Base-by-base conservation (phyloP, 1,140 invertebrate genomes). In the Lordiphosa stackelbergi region DNA sequence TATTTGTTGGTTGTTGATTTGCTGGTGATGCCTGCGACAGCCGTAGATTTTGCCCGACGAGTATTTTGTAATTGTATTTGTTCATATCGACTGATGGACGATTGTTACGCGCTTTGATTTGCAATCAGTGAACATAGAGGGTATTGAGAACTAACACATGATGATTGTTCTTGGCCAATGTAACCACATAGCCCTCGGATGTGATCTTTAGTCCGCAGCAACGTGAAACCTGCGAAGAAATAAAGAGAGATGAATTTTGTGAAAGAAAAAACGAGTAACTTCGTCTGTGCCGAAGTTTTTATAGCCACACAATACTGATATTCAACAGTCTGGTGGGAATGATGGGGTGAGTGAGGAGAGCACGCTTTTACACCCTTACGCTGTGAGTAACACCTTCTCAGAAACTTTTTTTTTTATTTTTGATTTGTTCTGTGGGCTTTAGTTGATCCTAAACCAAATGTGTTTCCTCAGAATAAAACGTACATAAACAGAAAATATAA, bases 141-240 rank as follows among this genome's bases (percentile, higher is more conserved):
- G 96, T 98, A 90, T 98, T 97, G 78, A 99, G 91, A 77, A 98
- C 95, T 87, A 98, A 92, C 72, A 98, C 96, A 89, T 98, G 96
- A 90, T 98, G 97, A 91, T 98, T 98, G 91, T 98, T 98, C 90
- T 98, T 98, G 81, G 97, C 97, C 88, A 99, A 90, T 49, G 97
- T 99, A 68, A 99, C 96, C 64, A 99, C 94, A 89, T 97, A 97
- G 52, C 97, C 97, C 90, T 98, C 96, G 4, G 95, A 95, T 40
- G 97, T 98, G 71, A 98, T 97, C 90, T 98, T 98, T 73, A 99
- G 90, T 43, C 97, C 97, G 88, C 97, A 98, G 90, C 97, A 98
- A 78, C 97, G 94, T 63, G 96, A 98, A 40, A 99, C 97, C 94
- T 98, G 90, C 6, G 46, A 31, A 56, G n/a, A 38, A 7, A 13